Evolutionary conservation across 2,797 vertebrate genomes (phyloP).

Genomic region (Tiaroga cobitis): DNA sequence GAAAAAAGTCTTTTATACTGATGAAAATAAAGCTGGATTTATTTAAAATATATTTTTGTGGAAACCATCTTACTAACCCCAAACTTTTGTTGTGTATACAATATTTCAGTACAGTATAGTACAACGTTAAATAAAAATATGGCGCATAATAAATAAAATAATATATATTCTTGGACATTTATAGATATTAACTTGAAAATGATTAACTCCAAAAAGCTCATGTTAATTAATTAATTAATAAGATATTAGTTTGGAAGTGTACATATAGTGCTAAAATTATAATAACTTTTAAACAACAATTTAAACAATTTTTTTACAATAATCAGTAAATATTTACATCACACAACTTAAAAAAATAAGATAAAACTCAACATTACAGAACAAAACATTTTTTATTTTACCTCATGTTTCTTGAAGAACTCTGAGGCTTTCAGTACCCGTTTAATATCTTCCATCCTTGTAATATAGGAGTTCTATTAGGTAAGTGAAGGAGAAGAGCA

Average conservation of each 20-base stretch:
- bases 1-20: not conserved
- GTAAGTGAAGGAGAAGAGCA: slow-evolving; percentile 32
- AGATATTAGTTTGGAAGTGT: not conserved
- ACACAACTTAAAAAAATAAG: not conserved
- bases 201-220: not conserved
- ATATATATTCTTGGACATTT: not conserved
- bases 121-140: not conserved
- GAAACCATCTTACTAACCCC: not conserved
- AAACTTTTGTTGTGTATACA: not conserved
- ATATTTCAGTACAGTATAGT: not conserved
- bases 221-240: not conserved
- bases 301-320: no score
- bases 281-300: not conserved
- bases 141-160: not conserved
- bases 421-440: slow-evolving; percentile 85
- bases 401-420: slow-evolving; percentile 95
- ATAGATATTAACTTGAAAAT: not conserved
- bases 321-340: not conserved
- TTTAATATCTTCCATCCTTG: slow-evolving; percentile 87
- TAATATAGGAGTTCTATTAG: slow-evolving; percentile 88
- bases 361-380: not conserved
- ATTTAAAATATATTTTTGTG: not conserved
- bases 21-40: not conserved
- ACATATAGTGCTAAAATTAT: not conserved
- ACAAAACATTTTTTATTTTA: slow-evolving; percentile 62